A percentile compares a stretch with the other conserved stretches of the same genome.
phyloP scores from a whole-genome alignment of 2,888 invertebrate species.

The Chrysopilus asiliformis region DNA sequence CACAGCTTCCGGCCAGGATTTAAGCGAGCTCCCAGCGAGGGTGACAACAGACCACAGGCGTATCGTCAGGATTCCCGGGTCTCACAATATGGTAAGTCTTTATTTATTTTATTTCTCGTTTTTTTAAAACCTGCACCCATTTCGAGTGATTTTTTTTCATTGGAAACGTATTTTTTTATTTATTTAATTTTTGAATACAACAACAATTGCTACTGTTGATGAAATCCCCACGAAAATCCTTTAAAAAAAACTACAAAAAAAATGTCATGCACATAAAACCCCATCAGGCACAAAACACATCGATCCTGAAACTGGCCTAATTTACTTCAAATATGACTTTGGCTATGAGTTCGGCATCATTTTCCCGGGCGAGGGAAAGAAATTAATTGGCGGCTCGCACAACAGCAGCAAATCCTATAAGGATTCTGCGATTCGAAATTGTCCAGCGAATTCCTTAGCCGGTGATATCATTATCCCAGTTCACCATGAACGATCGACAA shows the following conservation, averaged over 20 bases:
- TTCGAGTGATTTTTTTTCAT: no score
- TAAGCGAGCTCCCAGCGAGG: slow-evolving; percentile 33
- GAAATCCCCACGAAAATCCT: no score
- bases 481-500: neutral
- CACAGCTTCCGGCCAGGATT: slow-evolving; percentile 30
- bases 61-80: slow-evolving; percentile 57
- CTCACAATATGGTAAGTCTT: slow-evolving; percentile 52
- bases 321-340: slow-evolving; percentile 72
- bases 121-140: neutral
- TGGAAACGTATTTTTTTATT: no score
- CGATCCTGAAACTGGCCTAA: slow-evolving; percentile 60
- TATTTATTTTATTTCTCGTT: neutral
- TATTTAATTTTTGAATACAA: no score
- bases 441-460: neutral
- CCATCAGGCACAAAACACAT: slow-evolving; percentile 65
- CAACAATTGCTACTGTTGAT: no score
- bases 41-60: slow-evolving; percentile 45
- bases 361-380: slow-evolving; percentile 50
- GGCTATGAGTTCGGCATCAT: slow-evolving; percentile 66
- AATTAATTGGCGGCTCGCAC: slow-evolving; percentile 28
- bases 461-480: neutral
- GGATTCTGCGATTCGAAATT: neutral
- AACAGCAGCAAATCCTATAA: slow-evolving; percentile 5
- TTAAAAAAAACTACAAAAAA: no score
- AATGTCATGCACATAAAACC: no score